Percentiles rank a stretch among this genome's conserved stretches.
These are phyloP conservation scores for Cetonia aurata DNA, from an alignment of 2,888 invertebrate genomes.

Conservation along the genomic window DNA sequence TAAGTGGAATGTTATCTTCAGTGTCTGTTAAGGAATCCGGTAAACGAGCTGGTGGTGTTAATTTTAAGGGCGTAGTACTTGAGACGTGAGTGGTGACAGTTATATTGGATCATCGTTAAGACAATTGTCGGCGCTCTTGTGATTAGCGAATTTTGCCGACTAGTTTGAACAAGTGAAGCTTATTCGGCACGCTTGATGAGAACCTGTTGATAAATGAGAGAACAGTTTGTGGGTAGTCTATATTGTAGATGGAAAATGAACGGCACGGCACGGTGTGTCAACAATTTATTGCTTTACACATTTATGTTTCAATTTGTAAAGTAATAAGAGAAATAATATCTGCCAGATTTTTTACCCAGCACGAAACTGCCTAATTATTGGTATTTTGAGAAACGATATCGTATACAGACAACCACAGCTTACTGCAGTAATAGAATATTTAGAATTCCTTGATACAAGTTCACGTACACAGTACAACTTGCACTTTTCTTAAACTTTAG, in stretches of 20 bases:
- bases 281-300: neutral
- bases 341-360: no score
- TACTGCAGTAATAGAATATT: no score
- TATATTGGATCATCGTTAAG: conserved; percentile 58
- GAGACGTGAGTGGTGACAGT: conserved; percentile 56
- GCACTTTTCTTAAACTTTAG: no score
- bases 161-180: conserved; percentile 23
- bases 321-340: neutral
- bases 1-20: conserved; percentile 32
- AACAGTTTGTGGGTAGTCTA: conserved; percentile 22
- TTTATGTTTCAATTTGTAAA: neutral
- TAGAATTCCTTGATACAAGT: no score
- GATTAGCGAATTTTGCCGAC: conserved; percentile 55
- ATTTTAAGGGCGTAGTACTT: conserved; percentile 35
- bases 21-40: conserved; percentile 25
- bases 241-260: conserved; percentile 6
- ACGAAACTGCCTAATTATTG: no score
- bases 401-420: no score
- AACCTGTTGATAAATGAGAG: conserved; percentile 25
- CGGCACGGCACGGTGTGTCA: neutral
- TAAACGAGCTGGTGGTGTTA: conserved; percentile 34
- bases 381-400: no score
- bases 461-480: no score
- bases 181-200: conserved; percentile 20
- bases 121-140: conserved; percentile 54